A percentile compares a stretch with the other conserved stretches of the same genome.
Conservation (phyloP, 2,888 invertebrate species). For the Zygogramma bicolorata region DNA sequence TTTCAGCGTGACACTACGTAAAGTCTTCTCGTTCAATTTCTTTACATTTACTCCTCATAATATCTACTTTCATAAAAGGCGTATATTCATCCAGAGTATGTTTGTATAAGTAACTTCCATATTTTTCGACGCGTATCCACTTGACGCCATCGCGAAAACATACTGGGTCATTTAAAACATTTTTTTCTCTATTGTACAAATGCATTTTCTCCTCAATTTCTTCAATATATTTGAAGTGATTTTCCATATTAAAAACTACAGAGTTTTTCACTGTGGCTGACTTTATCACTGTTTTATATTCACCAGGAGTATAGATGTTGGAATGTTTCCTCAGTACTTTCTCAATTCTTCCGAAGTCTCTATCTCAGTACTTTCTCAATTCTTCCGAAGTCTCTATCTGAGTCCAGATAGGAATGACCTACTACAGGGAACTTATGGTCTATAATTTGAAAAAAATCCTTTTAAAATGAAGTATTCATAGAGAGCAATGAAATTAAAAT, state of each 20-base stretch:
- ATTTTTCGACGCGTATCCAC: constrained; percentile 15
- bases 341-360: too few relatives aligned
- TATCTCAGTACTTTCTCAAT: too few relatives aligned
- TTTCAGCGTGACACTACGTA: neutral
- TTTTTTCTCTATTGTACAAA: neutral
- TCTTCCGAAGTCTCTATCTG: too few relatives aligned
- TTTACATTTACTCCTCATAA: too few relatives aligned
- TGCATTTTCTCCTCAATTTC: neutral
- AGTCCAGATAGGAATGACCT: constrained; percentile 57
- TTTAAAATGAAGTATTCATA: constrained; percentile 51
- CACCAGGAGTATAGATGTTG: neutral
- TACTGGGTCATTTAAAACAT: neutral
- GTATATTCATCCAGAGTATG: too few relatives aligned
- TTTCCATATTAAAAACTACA: constrained; percentile 2
- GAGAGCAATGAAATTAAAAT: constrained; percentile 50
- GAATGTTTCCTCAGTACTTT: constrained; percentile 51
- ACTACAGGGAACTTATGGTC: constrained; percentile 60
- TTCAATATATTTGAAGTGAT: constrained; percentile 13
- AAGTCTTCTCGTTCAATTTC: too few relatives aligned
- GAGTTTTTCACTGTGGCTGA: constrained; percentile 54
- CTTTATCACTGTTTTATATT: constrained; percentile 37
- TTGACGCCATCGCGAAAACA: constrained; percentile 7
- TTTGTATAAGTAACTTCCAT: too few relatives aligned
- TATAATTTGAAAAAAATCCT: constrained; percentile 50
- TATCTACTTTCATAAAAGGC: too few relatives aligned